Conservation (phyloP, 2,113 vertebrate genomes). For the Hoplias malabaricus region DNA sequence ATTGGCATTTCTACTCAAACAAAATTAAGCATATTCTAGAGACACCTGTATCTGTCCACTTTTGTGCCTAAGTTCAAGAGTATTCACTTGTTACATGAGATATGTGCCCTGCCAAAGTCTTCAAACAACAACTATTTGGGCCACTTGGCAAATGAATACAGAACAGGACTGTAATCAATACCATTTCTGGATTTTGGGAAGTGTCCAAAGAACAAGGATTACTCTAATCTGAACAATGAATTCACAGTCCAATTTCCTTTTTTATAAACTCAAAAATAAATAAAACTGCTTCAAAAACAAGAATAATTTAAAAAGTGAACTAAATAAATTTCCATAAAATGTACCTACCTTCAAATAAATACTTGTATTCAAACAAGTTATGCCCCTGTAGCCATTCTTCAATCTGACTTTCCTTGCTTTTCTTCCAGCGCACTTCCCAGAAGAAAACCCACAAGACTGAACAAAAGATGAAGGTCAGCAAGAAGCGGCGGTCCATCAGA, state of each 20-base stretch:
- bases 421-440: slow-evolving; percentile 82
- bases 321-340: neutral
- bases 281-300: neutral
- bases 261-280: neutral
- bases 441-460: slow-evolving; percentile 78
- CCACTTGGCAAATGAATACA: neutral
- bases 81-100: neutral
- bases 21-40: neutral
- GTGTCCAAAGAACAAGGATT: neutral
- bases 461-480: slow-evolving; percentile 76
- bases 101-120: neutral
- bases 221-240: neutral
- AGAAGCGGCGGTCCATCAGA: slow-evolving; percentile 82
- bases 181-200: neutral
- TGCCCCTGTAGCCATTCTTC: slow-evolving; percentile 79
- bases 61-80: neutral
- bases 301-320: neutral
- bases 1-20: neutral
- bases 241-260: neutral
- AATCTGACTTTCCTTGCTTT: slow-evolving; percentile 74
- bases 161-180: neutral
- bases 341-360: slow-evolving; percentile 85
- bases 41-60: neutral
- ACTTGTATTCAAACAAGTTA: slow-evolving; percentile 80
- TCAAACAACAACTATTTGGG: neutral